Conservation (phyloP, 2,113 vertebrate species). For the Redunca redunca region DNA sequence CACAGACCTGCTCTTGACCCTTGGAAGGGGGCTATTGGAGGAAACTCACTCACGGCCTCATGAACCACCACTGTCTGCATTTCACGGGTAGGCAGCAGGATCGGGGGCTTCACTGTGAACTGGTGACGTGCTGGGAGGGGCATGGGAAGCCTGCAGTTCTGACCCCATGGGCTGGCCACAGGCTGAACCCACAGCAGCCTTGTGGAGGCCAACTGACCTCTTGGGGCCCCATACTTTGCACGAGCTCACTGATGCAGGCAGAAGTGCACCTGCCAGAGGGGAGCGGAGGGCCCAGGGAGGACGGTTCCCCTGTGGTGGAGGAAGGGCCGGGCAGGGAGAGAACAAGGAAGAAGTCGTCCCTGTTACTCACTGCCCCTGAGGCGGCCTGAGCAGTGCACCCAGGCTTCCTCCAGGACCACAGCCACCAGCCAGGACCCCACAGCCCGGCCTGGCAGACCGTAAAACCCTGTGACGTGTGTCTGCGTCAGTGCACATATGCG, state of each 20-base stretch:
- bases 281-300: neutral
- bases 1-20: neutral
- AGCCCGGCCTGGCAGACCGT: accelerated
- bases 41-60: neutral
- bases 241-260: too few species aligned
- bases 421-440: neutral
- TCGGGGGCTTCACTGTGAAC: neutral
- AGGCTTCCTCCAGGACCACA: neutral
- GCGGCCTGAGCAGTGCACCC: neutral
- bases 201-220: neutral
- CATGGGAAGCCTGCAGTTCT: neutral
- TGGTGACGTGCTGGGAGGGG: neutral
- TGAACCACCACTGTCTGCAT: neutral
- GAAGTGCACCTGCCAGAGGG: accelerated
- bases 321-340: accelerated
- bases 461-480: accelerated
- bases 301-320: neutral
- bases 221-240: neutral
- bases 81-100: neutral
- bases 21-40: neutral
- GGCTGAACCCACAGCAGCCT: neutral
- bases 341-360: neutral
- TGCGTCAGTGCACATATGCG: accelerated
- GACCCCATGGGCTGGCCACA: neutral
- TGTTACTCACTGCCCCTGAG: neutral